Base-by-base conservation (phyloP, 2,888 invertebrate genomes). In the Clitarchus hookeri region DNA sequence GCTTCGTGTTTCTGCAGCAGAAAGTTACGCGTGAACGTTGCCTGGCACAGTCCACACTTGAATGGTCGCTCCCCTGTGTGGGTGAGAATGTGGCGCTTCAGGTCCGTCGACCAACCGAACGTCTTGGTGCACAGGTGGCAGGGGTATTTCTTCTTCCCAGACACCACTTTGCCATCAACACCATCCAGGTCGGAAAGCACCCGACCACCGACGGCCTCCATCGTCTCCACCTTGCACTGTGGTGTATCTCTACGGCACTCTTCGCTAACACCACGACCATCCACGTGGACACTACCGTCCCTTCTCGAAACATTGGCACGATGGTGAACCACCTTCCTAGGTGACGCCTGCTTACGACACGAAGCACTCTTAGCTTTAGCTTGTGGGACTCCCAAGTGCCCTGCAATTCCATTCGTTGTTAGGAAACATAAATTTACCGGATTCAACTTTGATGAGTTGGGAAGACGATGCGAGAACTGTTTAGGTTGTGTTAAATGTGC, bases 11-110 rank as follows among this genome's bases (percentile, higher is more conserved):
- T 92, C 88, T 91, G 91, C 85, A 92, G 89, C 53, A 92, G 88
- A 88, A 91, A 92, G 87, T 92, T 92, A 78, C 92, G 89, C 12
- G 91, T 92, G 87, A 92, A 92, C 8, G 90, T 90, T 6, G 91
- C 90, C 87, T 89, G 89, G 88, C 92, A 92, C n/a, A 87, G 86
- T 25, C 89, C 89, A 88, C 92, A 92, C 87, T 90, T 90, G 87
- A 91, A 92, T 0, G 91, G 91, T 26, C 91, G 89, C 88, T 92
- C 91, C 13, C 91, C 92, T 19, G 91, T 92, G 87, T 92, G 92
- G 25, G 90, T 91, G n/a, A 92, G 89, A 87, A 91, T 90, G 88
- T 92, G 92, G 48, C 92, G 89, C 88, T 92, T 92, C 85, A 92
- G 89, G 89, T 91, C 92, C 1, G 91, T 92, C 2, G 91, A 90